Evolutionary conservation across 2,113 vertebrate genomes (phyloP).

Genomic region (Scolopax mira): DNA sequence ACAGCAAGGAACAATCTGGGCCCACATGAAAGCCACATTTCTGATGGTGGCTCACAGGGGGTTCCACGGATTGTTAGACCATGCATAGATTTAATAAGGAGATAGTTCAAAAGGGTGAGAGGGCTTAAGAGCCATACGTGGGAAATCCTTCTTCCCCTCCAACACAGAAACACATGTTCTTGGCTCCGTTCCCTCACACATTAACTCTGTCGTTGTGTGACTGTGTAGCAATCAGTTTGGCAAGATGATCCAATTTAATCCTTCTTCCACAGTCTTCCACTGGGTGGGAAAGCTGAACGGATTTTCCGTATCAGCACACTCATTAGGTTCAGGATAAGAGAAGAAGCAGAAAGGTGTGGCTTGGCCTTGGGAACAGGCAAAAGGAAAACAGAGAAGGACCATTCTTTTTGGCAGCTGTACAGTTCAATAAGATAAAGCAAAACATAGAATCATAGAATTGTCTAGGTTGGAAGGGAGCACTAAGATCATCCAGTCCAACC

Average conservation of each 20-base stretch:
- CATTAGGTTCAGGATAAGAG: neutral
- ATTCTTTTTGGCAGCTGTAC: neutral
- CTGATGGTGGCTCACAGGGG: neutral
- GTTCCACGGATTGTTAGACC: neutral
- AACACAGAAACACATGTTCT: neutral
- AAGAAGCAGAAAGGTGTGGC: neutral
- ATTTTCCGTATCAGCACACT: neutral
- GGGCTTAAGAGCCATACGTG: fast-evolving
- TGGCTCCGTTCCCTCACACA: neutral
- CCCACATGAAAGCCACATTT: fast-evolving
- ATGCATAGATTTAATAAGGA: neutral
- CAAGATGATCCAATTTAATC: neutral
- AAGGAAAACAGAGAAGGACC: neutral
- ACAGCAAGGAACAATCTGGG: neutral
- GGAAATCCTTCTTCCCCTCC: neutral
- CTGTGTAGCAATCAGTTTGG: neutral
- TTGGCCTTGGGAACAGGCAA: neutral
- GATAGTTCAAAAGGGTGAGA: neutral
- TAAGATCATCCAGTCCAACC: no score
- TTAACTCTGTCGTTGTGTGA: neutral
- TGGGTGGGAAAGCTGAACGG: neutral
- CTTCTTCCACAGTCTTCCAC: neutral
- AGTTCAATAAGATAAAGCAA: neutral
- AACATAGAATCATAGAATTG: neutral
- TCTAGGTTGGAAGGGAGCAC: no score